Evolutionary conservation across 2,797 vertebrate species (phyloP).

Genomic region (Manis pentadactyla): DNA sequence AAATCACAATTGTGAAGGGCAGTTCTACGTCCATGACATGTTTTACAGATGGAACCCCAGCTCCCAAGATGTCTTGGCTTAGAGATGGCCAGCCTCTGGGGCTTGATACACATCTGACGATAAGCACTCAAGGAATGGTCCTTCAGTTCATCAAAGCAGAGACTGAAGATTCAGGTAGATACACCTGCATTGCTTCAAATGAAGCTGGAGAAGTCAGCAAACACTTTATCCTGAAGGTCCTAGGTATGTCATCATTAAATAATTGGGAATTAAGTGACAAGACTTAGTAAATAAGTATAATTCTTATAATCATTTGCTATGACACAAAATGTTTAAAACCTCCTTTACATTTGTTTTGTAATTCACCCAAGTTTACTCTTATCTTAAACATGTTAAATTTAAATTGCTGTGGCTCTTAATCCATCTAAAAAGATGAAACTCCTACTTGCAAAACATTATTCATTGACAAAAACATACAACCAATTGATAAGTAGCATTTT

Average conservation of each 20-base stretch:
- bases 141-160: constrained; percentile 88
- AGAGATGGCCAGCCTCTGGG: constrained; percentile 87
- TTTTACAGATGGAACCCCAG: constrained; percentile 91
- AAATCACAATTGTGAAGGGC: constrained; percentile 92
- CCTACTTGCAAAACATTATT: neutral
- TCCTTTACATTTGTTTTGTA: neutral
- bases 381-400: constrained; percentile 3
- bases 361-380: neutral
- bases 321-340: neutral
- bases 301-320: neutral
- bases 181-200: constrained; percentile 93
- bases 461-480: neutral
- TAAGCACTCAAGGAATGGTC: constrained; percentile 90
- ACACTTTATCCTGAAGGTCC: constrained; percentile 93
- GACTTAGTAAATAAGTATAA: neutral
- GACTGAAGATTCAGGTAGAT: constrained; percentile 89
- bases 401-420: neutral
- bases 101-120: constrained; percentile 77
- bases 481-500: neutral
- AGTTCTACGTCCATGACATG: constrained; percentile 89
- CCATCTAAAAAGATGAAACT: neutral
- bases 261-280: neutral
- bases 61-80: constrained; percentile 92
- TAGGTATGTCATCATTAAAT: constrained; percentile 89
- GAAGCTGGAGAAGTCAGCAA: constrained; percentile 93